Conservation (phyloP, 2,888 invertebrate genomes). For the Gortyna flavago region DNA sequence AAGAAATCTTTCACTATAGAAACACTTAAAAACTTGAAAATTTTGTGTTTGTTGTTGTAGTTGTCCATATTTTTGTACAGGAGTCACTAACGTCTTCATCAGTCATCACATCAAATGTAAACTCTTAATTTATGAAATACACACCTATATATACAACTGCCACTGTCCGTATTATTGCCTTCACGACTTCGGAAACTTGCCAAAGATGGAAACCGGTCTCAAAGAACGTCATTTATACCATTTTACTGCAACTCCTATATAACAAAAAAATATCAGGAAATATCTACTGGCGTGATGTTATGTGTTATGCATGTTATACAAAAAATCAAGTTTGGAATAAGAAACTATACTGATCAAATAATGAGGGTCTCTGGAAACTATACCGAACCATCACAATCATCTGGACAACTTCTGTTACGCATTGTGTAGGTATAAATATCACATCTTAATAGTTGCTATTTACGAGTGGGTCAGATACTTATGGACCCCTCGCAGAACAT, state of each 20-base stretch:
- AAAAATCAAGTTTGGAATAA: background rate
- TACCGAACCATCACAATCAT: background rate
- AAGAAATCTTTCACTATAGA: background rate
- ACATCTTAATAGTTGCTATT: background rate
- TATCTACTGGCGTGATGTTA: background rate
- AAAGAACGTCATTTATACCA: background rate
- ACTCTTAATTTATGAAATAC: conserved; percentile 14
- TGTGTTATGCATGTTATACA: background rate
- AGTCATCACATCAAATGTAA: background rate
- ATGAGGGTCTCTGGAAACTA: too few relatives aligned
- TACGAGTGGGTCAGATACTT: background rate
- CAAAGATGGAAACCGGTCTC: conserved; percentile 18
- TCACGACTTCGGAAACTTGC: background rate
- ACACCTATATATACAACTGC: background rate
- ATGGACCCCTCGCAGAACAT: background rate
- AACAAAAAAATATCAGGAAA: background rate
- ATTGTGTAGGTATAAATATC: background rate
- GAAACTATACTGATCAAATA: background rate
- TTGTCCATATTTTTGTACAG: background rate
- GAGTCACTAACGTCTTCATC: background rate
- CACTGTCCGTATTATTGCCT: background rate
- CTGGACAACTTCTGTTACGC: background rate
- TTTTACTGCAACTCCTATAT: background rate
- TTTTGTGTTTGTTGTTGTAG: background rate
- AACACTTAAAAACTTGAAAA: background rate